These are phyloP conservation scores for Drosophila orosa DNA, from an alignment of 1,140 invertebrate species.

Conservation along the genomic window DNA sequence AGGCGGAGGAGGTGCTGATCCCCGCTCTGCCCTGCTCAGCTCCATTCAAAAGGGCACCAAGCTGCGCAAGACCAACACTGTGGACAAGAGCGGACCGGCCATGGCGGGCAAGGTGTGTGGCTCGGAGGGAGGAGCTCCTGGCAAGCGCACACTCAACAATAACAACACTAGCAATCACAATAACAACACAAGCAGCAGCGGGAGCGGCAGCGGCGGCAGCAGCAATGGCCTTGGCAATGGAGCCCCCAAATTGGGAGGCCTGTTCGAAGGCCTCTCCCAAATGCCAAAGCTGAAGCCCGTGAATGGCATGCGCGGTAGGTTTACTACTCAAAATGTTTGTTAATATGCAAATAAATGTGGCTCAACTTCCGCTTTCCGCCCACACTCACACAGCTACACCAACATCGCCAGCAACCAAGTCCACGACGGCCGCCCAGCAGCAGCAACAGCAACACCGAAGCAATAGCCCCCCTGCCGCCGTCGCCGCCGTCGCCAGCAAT, in stretches of 20 bases:
- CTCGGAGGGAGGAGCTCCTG: slow-evolving; percentile 34
- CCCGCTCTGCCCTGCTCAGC: slow-evolving; percentile 89
- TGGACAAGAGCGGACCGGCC: slow-evolving; percentile 94
- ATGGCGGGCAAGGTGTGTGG: slow-evolving; percentile 86
- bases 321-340: slow-evolving; percentile 17
- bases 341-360: slow-evolving; percentile 48
- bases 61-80: slow-evolving; percentile 94
- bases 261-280: slow-evolving; percentile 90
- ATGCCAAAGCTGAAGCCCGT: slow-evolving; percentile 94
- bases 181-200: slow-evolving; percentile 76
- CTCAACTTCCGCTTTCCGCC: slow-evolving; percentile 74
- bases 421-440: slow-evolving; percentile 9
- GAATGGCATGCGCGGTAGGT: slow-evolving; percentile 85
- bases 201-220: slow-evolving; percentile 77
- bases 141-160: slow-evolving; percentile 76
- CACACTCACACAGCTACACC: slow-evolving; percentile 43
- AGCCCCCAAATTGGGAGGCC: slow-evolving; percentile 88
- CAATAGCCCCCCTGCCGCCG: slow-evolving; percentile 60
- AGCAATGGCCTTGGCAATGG: slow-evolving; percentile 84
- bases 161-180: slow-evolving; percentile 58
- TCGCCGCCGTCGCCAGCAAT: slow-evolving; percentile 57
- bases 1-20: slow-evolving; percentile 84
- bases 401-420: slow-evolving; percentile 39
- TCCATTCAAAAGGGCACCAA: slow-evolving; percentile 92
- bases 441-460: slow-evolving; percentile 50